These are phyloP conservation scores for Phytoseiulus persimilis DNA, from an alignment of 2,888 invertebrate genomes.

Conservation along the genomic window DNA sequence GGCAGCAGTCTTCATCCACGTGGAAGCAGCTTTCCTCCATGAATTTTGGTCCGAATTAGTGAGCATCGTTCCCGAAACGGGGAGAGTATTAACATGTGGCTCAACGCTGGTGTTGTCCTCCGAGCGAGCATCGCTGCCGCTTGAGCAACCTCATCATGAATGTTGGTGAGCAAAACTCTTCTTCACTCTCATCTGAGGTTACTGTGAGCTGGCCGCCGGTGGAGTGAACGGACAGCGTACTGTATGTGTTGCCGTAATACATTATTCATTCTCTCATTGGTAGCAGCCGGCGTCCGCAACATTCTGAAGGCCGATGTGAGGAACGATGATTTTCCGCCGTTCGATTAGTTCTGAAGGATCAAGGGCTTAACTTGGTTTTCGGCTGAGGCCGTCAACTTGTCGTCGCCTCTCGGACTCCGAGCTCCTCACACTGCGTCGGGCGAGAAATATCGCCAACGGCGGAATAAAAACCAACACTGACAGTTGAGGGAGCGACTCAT, in stretches of 20 bases:
- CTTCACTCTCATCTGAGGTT: background rate
- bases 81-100: background rate
- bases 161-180: background rate
- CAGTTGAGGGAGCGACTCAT: background rate
- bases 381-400: background rate
- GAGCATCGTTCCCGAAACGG: background rate
- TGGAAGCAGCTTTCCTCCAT: background rate
- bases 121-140: background rate
- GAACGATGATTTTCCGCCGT: background rate
- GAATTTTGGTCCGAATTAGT: background rate
- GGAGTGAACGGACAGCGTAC: background rate
- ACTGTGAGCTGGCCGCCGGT: background rate
- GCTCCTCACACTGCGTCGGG: background rate
- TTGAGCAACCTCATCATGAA: background rate
- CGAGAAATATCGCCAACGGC: background rate
- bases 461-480: background rate
- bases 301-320: background rate
- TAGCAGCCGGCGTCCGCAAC: background rate
- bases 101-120: background rate
- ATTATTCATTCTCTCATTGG: background rate
- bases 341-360: background rate
- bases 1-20: background rate
- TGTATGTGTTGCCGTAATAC: background rate
- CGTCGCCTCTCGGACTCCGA: background rate
- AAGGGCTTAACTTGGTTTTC: background rate